Base-by-base conservation (phyloP, 2,113 vertebrate species). In the Mola mola region DNA sequence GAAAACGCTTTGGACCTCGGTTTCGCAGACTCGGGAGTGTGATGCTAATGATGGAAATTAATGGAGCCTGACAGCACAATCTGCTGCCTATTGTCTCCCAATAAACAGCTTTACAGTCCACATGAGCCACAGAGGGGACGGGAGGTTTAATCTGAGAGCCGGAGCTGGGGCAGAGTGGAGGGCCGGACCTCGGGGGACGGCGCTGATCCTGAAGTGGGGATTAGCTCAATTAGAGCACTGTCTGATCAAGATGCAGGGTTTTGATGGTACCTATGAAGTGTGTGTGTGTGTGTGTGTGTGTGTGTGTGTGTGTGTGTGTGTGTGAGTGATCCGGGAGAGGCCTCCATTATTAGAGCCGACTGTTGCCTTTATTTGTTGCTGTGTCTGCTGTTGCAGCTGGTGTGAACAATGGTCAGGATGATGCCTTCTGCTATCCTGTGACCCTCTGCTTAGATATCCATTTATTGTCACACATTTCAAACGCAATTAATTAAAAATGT, bases 31-130 rank as follows among this genome's bases (percentile, higher is more conserved):
- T 92, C 89, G 90, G 90, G 91, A 95, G 92, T 93, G 93, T 95
- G 94, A 97, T 97, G 95, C 94, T 97, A 96, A 98, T 97, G 95
- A 95, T 95, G 93, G 93, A 90, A 93, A 94, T 94, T 97, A 97
- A 98, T 98, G 95, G 94, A 94, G 93, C 93, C 95, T 96, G 96
- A 96, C 96, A 97, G 94, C 91, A 95, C 96, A 98, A 96, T 97
- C 96, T 98, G 97, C 92, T 97, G 93, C 95, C 94, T 89, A 95
- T 97, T 97, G 95, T 96, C 92, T 93, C 90, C 89, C 92, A 94
- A 94, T 93, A 83, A 92, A 91, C 88, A 78, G 72, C 91, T 74
- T 91, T 90, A 89, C 93, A 89, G 92, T 86, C 92, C 93, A 91
- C 92, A 92, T 93, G 93, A 92, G 87, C 87, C 89, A 59, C 51